A percentile compares a stretch with the other conserved stretches of the same genome.
phyloP scores from a whole-genome alignment of 2,797 vertebrate species.

The Helarctos malayanus region DNA sequence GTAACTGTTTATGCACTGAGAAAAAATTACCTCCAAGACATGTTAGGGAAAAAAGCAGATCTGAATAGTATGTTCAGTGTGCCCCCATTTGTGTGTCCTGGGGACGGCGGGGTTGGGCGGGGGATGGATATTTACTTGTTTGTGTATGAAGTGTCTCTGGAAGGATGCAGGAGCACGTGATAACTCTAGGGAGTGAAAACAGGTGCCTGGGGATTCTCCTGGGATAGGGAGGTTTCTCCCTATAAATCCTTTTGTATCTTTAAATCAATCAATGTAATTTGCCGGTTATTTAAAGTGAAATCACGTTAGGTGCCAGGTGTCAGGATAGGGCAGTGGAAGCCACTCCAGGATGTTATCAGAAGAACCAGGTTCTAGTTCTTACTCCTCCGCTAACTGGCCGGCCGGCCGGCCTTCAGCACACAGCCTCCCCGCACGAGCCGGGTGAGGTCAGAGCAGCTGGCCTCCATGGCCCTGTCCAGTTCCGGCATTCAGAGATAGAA shows the following conservation, averaged over 20 bases:
- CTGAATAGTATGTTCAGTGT: neutral
- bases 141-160: neutral
- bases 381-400: neutral
- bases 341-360: neutral
- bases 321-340: neutral
- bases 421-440: neutral
- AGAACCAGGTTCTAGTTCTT: neutral
- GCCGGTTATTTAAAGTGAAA: neutral
- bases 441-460: neutral
- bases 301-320: neutral
- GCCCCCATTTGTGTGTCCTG: neutral
- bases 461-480: neutral
- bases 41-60: neutral
- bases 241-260: neutral
- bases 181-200: neutral
- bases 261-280: conserved; percentile 8
- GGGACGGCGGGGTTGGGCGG: neutral
- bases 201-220: neutral
- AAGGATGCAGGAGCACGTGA: neutral
- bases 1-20: neutral
- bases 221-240: neutral
- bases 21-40: neutral
- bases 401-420: neutral
- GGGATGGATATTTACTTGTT: neutral
- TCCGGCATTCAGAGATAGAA: neutral